These are phyloP conservation scores for Napeogenes inachia DNA, from an alignment of 2,888 invertebrate species.

Conservation along the genomic window DNA sequence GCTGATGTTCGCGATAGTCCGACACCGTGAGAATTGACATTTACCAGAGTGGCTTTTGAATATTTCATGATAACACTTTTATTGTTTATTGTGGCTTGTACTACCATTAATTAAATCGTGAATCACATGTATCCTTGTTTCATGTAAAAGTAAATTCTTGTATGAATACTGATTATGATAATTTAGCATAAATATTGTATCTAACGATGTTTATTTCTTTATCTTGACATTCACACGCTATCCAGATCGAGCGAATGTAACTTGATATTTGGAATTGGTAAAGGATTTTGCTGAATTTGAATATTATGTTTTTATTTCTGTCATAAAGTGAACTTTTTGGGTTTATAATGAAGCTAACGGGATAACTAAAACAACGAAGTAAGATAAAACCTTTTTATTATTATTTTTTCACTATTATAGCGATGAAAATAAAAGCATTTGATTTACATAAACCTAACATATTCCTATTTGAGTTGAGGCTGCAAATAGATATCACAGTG, in stretches of 20 bases:
- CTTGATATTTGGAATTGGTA: constrained; percentile 9
- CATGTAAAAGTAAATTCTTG: background rate
- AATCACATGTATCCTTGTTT: background rate
- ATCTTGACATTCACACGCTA: constrained; percentile 17
- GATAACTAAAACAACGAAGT: constrained; percentile 21
- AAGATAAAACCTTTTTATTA: constrained; percentile 28
- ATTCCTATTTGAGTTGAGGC: constrained; percentile 40
- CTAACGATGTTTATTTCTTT: constrained; percentile 11
- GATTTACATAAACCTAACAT: constrained; percentile 31
- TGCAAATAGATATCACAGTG: constrained; percentile 58
- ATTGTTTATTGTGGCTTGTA: constrained; percentile 24
- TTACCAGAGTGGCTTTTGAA: constrained; percentile 38
- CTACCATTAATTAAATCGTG: constrained; percentile 6
- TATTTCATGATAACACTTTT: constrained; percentile 46
- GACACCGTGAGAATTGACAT: constrained; percentile 45
- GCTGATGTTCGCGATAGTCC: constrained; percentile 29
- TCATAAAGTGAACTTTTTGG: background rate
- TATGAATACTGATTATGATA: constrained; percentile 6
- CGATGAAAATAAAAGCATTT: constrained; percentile 24
- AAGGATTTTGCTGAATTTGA: constrained; percentile 13
- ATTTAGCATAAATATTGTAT: constrained; percentile 11
- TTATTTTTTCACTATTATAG: constrained; percentile 28
- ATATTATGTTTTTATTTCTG: background rate
- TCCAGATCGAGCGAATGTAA: constrained; percentile 15
- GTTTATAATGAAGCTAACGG: constrained; percentile 1